Evolutionary conservation across 2,797 vertebrate species (phyloP), one percentile per base, ranked within the genome.

Genomic region (Bovichtus diacanthus): DNA sequence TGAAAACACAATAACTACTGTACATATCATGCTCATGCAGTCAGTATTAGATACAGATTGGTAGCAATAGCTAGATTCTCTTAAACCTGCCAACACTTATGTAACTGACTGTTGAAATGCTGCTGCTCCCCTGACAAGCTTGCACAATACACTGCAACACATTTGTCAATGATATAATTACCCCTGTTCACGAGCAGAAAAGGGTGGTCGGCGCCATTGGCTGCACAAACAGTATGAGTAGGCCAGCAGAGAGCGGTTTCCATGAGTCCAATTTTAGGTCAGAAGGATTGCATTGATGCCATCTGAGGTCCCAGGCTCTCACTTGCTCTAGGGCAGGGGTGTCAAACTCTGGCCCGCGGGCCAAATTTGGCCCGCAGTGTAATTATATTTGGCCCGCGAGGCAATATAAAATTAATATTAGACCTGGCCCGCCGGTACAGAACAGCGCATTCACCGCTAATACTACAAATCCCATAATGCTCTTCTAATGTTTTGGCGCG

Each of bases 41-140:
- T 56, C 23, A 31, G 31, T 62, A 49, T 51, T 54, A 18, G 56
- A 65, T 13, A 56, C 23, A 63, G 15, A 54, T 19, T 58, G 15
- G 47, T 66, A 36, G 60, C 11, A 59, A 10, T 38, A 59, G 31
- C 68, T 59, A 19, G 38, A 54, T 60, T 50, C n/a, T 47, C 5
- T 25, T 9, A 54, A 54, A 64, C 23, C 38, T 38, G 53, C 39
- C 34, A 73, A 41, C 49, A 61, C 69, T 74, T 67, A 27, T 63
- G 59, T 53, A 59, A 74, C 41, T 27, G 23, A 51, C 31, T 70
- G 58, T 53, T 81, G 64, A 81, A 83, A 59, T 63, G 72, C 64
- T 66, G 46, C 60, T 80, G 60, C 53, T 62, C 19, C 36, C 3
- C 36, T 73, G 67, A 67, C 56, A 46, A 72, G 51, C 38, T 83